These are phyloP conservation scores for Taeniopygia guttata DNA, from an alignment of 2,797 vertebrate species.

Conservation along the genomic window DNA sequence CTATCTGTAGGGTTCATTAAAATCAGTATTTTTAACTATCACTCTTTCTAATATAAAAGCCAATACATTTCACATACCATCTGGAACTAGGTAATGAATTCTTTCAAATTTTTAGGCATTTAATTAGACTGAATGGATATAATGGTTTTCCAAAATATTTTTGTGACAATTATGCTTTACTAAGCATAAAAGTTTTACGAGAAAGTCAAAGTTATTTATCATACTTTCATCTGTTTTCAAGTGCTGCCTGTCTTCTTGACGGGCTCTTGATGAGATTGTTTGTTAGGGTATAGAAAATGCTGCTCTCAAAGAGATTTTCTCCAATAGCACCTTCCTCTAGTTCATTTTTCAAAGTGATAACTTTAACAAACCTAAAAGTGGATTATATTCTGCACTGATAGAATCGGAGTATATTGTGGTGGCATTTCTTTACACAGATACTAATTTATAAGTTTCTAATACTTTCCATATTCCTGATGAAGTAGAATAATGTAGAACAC, in stretches of 20 bases:
- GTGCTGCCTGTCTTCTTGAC: neutral
- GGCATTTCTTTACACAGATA: neutral
- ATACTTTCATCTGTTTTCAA: neutral
- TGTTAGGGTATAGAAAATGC: neutral
- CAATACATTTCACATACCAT: neutral
- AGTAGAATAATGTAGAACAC: neutral
- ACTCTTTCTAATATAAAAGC: conserved; percentile 12
- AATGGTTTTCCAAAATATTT: conserved; percentile 31
- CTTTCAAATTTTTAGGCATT: neutral
- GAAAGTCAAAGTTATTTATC: neutral
- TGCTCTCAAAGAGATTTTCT: neutral
- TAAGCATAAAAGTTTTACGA: neutral
- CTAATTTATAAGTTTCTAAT: neutral
- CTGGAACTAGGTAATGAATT: neutral
- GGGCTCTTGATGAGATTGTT: neutral
- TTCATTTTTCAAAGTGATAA: neutral
- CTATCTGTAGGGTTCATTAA: neutral
- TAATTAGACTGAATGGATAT: conserved; percentile 34
- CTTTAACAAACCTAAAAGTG: neutral
- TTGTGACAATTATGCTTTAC: neutral
- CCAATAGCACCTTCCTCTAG: neutral
- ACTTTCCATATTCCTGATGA: neutral
- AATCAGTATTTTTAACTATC: neutral
- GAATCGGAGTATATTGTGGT: neutral
- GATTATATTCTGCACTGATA: neutral